Percentiles rank a stretch among this genome's conserved stretches.
These are phyloP conservation scores for Istiophorus platypterus DNA, from an alignment of 2,113 vertebrate genomes.

Conservation along the genomic window DNA sequence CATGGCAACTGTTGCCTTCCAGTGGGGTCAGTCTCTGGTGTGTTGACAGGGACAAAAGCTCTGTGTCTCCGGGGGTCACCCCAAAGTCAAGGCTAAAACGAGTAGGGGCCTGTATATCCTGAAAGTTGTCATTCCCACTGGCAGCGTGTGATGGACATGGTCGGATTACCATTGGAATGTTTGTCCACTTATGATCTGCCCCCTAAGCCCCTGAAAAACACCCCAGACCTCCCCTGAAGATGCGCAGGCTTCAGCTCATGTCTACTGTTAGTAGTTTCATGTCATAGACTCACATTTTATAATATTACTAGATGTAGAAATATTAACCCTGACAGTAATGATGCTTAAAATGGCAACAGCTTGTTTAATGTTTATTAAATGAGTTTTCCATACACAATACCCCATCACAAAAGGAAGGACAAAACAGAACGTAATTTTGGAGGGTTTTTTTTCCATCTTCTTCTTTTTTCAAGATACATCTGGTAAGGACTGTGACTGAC, in stretches of 20 bases:
- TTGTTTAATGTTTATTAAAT: neutral
- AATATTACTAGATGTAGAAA: neutral
- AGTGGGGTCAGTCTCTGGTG: constrained; percentile 23
- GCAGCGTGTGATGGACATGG: constrained; percentile 58
- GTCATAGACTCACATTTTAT: constrained; percentile 7
- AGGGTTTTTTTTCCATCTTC: neutral
- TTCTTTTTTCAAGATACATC: too few species aligned
- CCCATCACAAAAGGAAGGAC: neutral
- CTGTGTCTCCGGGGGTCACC: constrained; percentile 39
- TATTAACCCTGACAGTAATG: constrained; percentile 1
- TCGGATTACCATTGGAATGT: constrained; percentile 75
- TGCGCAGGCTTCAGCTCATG: constrained; percentile 28
- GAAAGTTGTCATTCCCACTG: constrained; percentile 62
- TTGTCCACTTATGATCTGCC: constrained; percentile 64
- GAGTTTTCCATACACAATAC: neutral
- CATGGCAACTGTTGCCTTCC: constrained; percentile 37
- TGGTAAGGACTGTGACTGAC: constrained; percentile 23
- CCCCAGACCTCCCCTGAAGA: constrained; percentile 39
- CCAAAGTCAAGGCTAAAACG: constrained; percentile 60
- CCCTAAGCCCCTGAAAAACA: constrained; percentile 57
- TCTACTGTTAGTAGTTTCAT: constrained; percentile 28
- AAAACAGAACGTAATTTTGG: neutral
- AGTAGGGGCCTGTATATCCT: constrained; percentile 70
- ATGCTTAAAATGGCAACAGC: neutral
- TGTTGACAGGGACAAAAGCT: constrained; percentile 47